Base-by-base conservation (phyloP, 1,140 invertebrate genomes). In the Samia ricini region DNA sequence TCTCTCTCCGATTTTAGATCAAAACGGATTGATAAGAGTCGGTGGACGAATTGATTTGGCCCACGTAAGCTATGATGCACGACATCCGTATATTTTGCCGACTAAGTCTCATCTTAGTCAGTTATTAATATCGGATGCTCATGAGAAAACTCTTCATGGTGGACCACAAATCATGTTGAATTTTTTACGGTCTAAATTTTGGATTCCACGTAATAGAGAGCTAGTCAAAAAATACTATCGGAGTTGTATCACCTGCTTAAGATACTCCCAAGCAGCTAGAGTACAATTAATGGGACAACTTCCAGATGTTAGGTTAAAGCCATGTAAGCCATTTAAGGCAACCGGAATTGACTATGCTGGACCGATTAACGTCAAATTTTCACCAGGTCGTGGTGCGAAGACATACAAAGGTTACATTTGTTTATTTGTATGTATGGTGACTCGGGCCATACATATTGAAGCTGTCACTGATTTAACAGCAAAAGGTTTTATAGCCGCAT, bases 101-200 rank as follows among this genome's bases (percentile, higher is more conserved):
- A 6, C 15, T 20, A 60, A 20, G 49, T 20, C 4, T 33, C 49
- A 51, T 33, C 42, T 60, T 29, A 54, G n/a, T 12, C 33, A 29
- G 3, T n/a, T 60, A 19, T 18, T 60, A 21, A 23, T 60, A 5
- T 15, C 8, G n/a, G 60, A 54, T 12, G 60, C 60, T 20, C 60
- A 61, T 55, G 10, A 23, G 4, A 54, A 55, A 22, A 61, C 60
- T 2, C n/a, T 61, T 6, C 60, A 61, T 52, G 60, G 60, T n/a
- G 60, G 60, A 1, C 26, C 51, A 7, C 26, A 50, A 29, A 10
- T 61, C 4, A 61, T 55, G 50, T 15, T 54, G 8, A 54, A 36
- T 22, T 61, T 54, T 42, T 15, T 61, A n/a, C 20, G 51, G 3
- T 21, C 50, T 0, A 62, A 55, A n/a, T 67, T 63, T 51, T 67